Conservation (phyloP, 2,113 vertebrate genomes). For the Peromyscus polionotus region DNA sequence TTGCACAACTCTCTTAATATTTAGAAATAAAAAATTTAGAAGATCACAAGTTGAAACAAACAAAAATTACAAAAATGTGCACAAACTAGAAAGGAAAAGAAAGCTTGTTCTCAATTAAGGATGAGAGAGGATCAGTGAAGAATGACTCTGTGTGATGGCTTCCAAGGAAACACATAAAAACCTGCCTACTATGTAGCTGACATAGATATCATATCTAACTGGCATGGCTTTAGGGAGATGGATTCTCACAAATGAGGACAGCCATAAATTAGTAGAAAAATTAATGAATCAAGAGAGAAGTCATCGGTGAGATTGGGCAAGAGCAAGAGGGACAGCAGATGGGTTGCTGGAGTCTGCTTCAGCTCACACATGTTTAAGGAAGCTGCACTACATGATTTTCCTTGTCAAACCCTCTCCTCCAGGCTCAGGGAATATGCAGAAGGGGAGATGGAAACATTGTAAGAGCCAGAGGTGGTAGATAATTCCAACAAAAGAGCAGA, state of each 20-base stretch:
- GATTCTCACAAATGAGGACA: neutral
- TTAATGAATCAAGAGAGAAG: neutral
- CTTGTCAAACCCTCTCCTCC: neutral
- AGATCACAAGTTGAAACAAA: neutral
- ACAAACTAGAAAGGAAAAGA: no score
- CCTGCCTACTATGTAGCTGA: neutral
- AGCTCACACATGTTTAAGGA: neutral
- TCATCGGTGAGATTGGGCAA: neutral
- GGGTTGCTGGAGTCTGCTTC: neutral
- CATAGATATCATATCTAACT: neutral
- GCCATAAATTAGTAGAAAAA: neutral
- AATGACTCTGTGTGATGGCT: no score
- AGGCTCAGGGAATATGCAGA: neutral
- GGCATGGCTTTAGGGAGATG: neutral
- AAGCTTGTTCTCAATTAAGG: neutral
- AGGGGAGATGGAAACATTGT: neutral
- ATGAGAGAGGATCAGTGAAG: neutral
- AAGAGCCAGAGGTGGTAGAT: rapidly evolving
- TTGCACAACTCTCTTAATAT: neutral
- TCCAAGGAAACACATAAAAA: neutral
- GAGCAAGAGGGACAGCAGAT: neutral
- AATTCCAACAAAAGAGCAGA: neutral
- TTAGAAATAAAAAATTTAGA: no score
- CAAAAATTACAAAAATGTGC: no score
- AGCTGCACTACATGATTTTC: neutral